Conservation (phyloP, 2,888 invertebrate species). For the Rambutsinella grinnellia region DNA sequence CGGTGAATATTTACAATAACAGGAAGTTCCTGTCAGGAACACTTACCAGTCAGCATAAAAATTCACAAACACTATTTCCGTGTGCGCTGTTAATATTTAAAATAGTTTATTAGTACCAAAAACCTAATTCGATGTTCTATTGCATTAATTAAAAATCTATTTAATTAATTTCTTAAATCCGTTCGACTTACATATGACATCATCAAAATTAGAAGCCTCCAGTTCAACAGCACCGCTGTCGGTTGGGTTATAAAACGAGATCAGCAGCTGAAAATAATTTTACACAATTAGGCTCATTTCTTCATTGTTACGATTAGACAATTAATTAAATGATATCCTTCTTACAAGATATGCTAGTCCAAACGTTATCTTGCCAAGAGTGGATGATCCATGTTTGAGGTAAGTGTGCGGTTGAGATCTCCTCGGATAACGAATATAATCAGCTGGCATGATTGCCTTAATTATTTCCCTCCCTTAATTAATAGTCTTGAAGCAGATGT, state of each 20-base stretch:
- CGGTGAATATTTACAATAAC: too few species aligned
- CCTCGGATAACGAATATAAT: too few species aligned
- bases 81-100: constrained; percentile 80
- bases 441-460: too few species aligned
- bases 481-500: too few species aligned
- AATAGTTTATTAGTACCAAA: neutral
- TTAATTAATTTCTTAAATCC: too few species aligned
- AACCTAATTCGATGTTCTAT: neutral
- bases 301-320: neutral
- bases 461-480: too few species aligned
- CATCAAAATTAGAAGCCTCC: constrained; percentile 85
- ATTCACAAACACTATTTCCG: constrained; percentile 98
- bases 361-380: constrained; percentile 47
- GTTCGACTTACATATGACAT: constrained; percentile 81
- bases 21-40: too few species aligned
- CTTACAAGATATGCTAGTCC: constrained; percentile 58
- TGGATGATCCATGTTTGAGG: constrained; percentile 21
- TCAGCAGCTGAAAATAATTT: constrained; percentile 70
- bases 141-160: constrained; percentile 1
- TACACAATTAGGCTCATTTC: too few species aligned
- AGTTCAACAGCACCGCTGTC: constrained; percentile 87
- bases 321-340: neutral
- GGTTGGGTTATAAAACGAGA: constrained; percentile 80
- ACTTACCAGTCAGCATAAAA: constrained; percentile 96
- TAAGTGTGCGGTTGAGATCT: too few species aligned